phyloP scores from a whole-genome alignment of 2,888 invertebrate species.

The Camponotus fellah region DNA sequence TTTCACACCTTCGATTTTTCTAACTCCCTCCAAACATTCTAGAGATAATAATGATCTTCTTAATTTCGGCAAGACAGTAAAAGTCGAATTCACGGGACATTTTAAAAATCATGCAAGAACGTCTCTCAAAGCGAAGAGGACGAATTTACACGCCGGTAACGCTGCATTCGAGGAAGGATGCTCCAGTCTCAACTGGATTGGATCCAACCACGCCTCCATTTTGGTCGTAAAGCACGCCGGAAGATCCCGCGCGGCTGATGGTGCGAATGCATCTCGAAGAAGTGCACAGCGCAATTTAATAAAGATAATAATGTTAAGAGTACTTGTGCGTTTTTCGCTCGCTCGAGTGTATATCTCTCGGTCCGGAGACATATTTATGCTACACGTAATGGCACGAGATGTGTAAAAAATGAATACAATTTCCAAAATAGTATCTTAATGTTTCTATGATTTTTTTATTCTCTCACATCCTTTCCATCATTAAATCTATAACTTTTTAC shows the following conservation, averaged over 20 bases:
- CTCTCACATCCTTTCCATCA: not conserved
- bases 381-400: slow-evolving; percentile 46
- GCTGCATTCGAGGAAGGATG: slow-evolving; percentile 53
- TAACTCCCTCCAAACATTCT: not conserved
- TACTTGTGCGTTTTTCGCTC: slow-evolving; percentile 81
- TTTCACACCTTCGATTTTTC: not conserved
- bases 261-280: slow-evolving; percentile 63
- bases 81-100: slow-evolving; percentile 47
- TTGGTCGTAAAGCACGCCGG: slow-evolving; percentile 74
- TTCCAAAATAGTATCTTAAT: slow-evolving; percentile 4
- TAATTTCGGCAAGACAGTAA: slow-evolving; percentile 14
- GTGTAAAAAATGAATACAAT: slow-evolving; percentile 14
- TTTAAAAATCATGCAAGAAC: slow-evolving; percentile 24
- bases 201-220: slow-evolving; percentile 81
- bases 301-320: slow-evolving; percentile 85
- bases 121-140: not conserved
- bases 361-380: slow-evolving; percentile 63
- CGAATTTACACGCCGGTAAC: slow-evolving; percentile 43
- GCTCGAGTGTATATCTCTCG: slow-evolving; percentile 74
- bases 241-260: slow-evolving; percentile 59
- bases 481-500: not conserved
- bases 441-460: not conserved
- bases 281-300: slow-evolving; percentile 83
- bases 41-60: slow-evolving; percentile 5
- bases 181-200: slow-evolving; percentile 71